A percentile compares a stretch with the other conserved stretches of the same genome.
Conservation (phyloP, 2,113 vertebrate species). For the Neoarius graeffei region DNA sequence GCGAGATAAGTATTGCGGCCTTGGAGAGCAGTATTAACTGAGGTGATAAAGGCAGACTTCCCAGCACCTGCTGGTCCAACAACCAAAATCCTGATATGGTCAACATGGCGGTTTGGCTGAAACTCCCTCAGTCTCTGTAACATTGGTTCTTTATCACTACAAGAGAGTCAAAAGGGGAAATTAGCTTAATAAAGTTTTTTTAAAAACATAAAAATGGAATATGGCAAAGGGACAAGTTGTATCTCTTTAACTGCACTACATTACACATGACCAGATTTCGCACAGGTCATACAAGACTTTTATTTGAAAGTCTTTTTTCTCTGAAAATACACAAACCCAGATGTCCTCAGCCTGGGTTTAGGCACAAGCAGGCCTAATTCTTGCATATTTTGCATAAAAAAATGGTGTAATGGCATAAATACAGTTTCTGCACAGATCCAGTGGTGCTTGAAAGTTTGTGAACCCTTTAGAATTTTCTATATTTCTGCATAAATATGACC, state of each 20-base stretch:
- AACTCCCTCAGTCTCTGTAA: background rate
- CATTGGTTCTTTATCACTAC: background rate
- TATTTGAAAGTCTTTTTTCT: background rate
- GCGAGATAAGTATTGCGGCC: background rate
- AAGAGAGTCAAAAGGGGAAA: background rate
- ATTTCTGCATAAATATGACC: too few species aligned
- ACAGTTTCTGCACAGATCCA: background rate
- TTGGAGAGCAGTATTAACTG: background rate
- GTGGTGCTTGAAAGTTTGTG: too few species aligned
- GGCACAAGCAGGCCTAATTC: background rate
- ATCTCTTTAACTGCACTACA: background rate
- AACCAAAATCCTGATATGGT: background rate
- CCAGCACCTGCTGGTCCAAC: background rate
- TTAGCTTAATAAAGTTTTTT: background rate
- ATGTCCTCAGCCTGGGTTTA: background rate
- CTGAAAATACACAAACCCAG: background rate
- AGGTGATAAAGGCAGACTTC: background rate
- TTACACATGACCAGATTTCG: background rate
- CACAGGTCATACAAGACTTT: too few species aligned
- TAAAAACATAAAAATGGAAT: too few species aligned
- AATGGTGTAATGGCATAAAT: background rate
- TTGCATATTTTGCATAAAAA: background rate
- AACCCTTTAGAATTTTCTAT: too few species aligned
- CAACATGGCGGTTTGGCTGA: background rate
- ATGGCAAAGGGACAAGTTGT: background rate